Conservation (phyloP, 2,797 vertebrate genomes). For the Luscinia luscinia region DNA sequence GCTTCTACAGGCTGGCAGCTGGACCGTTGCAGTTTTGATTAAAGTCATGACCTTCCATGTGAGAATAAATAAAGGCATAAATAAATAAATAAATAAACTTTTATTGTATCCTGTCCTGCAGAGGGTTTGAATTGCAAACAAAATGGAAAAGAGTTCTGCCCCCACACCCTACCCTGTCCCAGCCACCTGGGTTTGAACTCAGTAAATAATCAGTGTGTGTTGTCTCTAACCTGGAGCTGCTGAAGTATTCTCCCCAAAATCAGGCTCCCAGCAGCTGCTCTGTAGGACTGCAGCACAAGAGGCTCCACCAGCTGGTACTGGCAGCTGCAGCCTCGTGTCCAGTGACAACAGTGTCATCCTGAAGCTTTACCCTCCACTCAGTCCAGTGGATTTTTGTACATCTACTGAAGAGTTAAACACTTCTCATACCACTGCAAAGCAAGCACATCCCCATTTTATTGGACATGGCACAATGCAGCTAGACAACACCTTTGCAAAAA, state of each 20-base stretch:
- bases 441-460: conserved; percentile 40
- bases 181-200: background rate
- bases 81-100: background rate
- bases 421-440: background rate
- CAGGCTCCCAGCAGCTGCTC: background rate
- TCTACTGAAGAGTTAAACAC: background rate
- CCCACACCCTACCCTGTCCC: rapidly evolving
- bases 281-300: background rate
- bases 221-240: background rate
- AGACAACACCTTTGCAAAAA: conserved; percentile 44
- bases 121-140: background rate
- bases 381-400: background rate
- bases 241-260: background rate
- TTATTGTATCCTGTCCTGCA: background rate
- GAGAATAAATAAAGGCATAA: background rate
- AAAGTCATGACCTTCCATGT: background rate
- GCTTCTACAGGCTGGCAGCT: background rate
- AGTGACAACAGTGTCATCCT: background rate
- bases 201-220: background rate
- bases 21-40: background rate
- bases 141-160: background rate
- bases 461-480: background rate
- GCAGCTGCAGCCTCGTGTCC: rapidly evolving
- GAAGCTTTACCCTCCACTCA: background rate
- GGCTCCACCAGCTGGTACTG: background rate